Evolutionary conservation across 2,113 vertebrate species (phyloP).

Genomic region (Odontophorus gujanensis): DNA sequence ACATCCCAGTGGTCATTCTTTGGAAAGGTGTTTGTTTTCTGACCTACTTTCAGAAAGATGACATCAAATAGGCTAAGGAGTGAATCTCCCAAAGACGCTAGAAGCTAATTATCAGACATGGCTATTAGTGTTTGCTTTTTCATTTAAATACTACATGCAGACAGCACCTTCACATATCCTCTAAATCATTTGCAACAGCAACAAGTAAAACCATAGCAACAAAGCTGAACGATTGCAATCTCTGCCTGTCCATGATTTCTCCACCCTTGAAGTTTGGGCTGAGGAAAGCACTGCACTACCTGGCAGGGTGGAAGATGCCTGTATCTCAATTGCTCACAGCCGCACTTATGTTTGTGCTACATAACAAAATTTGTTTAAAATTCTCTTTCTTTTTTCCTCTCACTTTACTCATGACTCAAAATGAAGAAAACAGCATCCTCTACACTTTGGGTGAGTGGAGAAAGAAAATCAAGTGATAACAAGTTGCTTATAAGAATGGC

Average conservation of each 20-base stretch:
- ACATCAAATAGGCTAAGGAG: not conserved
- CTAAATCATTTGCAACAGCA: not conserved
- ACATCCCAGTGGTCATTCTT: not conserved
- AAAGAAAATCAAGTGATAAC: not conserved
- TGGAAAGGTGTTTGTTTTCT: not conserved
- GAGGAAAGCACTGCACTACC: not conserved
- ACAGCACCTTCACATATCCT: constrained; percentile 9
- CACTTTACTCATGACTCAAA: not conserved
- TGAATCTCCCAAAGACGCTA: not conserved
- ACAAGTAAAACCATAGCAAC: constrained; percentile 36
- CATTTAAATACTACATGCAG: not conserved
- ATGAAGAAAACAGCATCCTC: not conserved
- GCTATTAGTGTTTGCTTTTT: not conserved
- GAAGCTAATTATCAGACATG: not conserved
- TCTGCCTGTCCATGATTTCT: not conserved
- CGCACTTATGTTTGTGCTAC: not conserved
- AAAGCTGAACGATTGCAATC: not conserved
- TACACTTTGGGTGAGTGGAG: not conserved
- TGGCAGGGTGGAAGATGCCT: not conserved
- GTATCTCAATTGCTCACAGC: not conserved
- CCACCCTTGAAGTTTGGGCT: not conserved
- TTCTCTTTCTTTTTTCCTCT: not conserved
- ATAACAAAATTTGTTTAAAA: not conserved
- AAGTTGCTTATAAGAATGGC: not conserved
- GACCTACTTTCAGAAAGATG: not conserved